A percentile compares a stretch with the other conserved stretches of the same genome.
Conservation (phyloP, 2,113 vertebrate species). For the Clarias macrocephalus region DNA sequence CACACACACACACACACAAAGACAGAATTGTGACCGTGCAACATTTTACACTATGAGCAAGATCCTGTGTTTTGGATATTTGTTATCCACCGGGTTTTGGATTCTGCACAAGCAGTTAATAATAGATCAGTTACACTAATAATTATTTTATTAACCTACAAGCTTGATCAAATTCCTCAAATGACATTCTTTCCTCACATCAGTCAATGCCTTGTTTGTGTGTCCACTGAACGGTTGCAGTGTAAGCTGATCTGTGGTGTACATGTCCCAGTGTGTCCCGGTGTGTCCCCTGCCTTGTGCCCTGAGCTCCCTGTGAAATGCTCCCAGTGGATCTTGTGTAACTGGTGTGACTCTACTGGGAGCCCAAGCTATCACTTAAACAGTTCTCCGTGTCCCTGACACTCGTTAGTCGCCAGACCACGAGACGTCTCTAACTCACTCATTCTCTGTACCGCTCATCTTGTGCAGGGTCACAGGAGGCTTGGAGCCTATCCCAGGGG, state of each 20-base stretch:
- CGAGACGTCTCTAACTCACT: too few relatives aligned
- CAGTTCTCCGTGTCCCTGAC: not conserved
- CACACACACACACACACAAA: constrained; percentile 9
- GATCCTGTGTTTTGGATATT: not conserved
- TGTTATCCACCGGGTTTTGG: not conserved
- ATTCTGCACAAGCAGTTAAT: not conserved
- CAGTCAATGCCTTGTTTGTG: not conserved
- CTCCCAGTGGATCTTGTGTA: not conserved
- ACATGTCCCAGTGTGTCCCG: too few relatives aligned
- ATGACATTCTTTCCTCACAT: not conserved
- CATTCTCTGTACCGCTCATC: too few relatives aligned
- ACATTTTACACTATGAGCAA: not conserved
- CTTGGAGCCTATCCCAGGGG: too few relatives aligned
- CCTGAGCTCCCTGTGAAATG: too few relatives aligned
- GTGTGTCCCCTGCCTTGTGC: too few relatives aligned
- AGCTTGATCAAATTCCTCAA: not conserved
- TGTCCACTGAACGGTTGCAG: not conserved
- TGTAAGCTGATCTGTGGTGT: too few relatives aligned
- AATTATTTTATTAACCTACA: not conserved
- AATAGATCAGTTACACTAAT: not conserved
- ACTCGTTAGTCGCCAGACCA: not conserved
- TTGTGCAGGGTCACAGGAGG: too few relatives aligned
- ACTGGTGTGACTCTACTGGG: not conserved
- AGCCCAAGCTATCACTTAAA: not conserved
- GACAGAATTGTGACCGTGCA: not conserved